Base-by-base conservation (phyloP, 23 tunicate genomes). In the Trididemnum nubilum region DNA sequence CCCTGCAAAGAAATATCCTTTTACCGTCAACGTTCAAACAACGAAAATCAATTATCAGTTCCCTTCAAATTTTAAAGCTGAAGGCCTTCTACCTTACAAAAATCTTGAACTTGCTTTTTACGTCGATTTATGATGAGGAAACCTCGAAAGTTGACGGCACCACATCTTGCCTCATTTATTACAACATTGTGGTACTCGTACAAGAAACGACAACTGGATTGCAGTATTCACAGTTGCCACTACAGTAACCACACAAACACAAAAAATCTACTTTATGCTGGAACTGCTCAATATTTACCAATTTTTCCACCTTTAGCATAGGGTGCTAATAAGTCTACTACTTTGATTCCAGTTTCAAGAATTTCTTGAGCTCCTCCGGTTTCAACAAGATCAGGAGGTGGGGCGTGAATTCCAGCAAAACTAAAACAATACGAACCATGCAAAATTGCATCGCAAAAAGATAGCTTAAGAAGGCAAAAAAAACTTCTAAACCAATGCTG, bases 351-450 rank as follows among this genome's bases (percentile, higher is more conserved):
- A 67, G 99, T 96, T 87, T 96, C 99, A 49, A 96, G 63, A 72
- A 96, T 96, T 72, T 96, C 99, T 65, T 94, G 97, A 1, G 99
- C 97, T 73, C 99, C 99, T 33, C 92, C 99, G 58, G 99, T 96
- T 73, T 96, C 99, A 50, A 79, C 88, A 50, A 96, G 77, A 35
- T 94, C 97, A 24, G 95, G 95, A 35, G 95, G 94, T 28, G 89
- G 60, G 2, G 98, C 98, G 71, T 93, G 98, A 64, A 93, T 93
- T 7, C 90, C 87, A 33, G 98, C 92, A 82, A 83, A 84, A 33
- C 95, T 89, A 27, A 54, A 35, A 37, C 4, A 7, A 78, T 37
- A 37, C 2, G 5, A n/a, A n/a, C n/a, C n/a, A n/a, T n/a, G 32
- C 7, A 32, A 23, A 31, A 32, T 7, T 7, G 9, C 77, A 71